These are phyloP conservation scores for Chondrosia reniformis DNA, from an alignment of 37 sponge, comb jelly and placozoan species.

Conservation along the genomic window DNA sequence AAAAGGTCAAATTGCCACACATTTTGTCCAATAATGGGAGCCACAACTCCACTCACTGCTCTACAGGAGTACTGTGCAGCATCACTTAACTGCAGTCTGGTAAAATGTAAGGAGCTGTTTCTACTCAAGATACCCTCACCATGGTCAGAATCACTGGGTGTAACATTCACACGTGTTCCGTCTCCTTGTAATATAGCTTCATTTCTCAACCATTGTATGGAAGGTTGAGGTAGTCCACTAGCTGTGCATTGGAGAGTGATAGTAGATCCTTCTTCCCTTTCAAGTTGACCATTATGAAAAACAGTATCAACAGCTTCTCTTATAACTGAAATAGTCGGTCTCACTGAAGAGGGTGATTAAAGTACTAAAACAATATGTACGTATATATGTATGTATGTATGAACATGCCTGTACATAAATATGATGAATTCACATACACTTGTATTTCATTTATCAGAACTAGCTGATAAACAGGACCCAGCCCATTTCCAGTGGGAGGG, in stretches of 20 bases:
- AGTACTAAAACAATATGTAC: too few relatives aligned
- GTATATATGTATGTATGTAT: too few relatives aligned
- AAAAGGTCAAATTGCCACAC: background rate
- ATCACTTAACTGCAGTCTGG: background rate
- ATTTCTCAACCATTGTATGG: background rate
- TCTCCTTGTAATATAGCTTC: background rate
- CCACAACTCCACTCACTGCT: constrained; percentile 10
- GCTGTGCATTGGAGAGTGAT: background rate
- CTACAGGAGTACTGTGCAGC: constrained; percentile 8
- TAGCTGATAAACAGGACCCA: too few relatives aligned
- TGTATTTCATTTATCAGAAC: too few relatives aligned
- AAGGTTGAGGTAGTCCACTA: background rate
- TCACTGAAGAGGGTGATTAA: too few relatives aligned
- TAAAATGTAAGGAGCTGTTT: background rate
- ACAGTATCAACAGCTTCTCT: too few relatives aligned
- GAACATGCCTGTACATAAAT: too few relatives aligned
- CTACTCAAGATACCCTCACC: background rate
- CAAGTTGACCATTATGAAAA: too few relatives aligned
- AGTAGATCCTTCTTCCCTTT: too few relatives aligned
- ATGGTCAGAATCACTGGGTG: background rate
- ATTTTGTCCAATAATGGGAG: constrained; percentile 9
- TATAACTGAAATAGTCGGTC: too few relatives aligned
- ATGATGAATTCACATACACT: too few relatives aligned
- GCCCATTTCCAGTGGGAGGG: too few relatives aligned
- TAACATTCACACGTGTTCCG: background rate